These are phyloP conservation scores for Gastracanthus pulcherrimus DNA, from an alignment of 2,888 invertebrate genomes.

Conservation along the genomic window DNA sequence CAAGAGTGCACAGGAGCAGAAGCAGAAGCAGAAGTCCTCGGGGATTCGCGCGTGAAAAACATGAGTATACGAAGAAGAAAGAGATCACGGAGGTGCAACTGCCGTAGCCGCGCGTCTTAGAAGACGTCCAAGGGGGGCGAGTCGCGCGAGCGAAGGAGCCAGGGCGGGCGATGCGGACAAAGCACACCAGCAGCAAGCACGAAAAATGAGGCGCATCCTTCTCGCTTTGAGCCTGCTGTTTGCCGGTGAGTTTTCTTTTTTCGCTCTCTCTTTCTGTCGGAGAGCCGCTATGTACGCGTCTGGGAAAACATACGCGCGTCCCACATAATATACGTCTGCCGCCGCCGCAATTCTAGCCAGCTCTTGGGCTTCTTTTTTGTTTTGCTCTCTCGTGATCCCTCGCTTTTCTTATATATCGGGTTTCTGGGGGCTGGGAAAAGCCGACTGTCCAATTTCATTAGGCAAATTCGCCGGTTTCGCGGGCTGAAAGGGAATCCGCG, in stretches of 20 bases:
- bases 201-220: constrained; percentile 74
- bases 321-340: too few relatives aligned
- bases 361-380: neutral
- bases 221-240: constrained; percentile 73
- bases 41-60: too few relatives aligned
- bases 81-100: too few relatives aligned
- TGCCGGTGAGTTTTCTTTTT: constrained; percentile 72
- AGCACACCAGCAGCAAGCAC: constrained; percentile 52
- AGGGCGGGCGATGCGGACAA: constrained; percentile 12
- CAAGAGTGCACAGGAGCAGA: too few relatives aligned
- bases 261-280: too few relatives aligned
- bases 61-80: neutral
- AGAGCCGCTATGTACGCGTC: too few relatives aligned
- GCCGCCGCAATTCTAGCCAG: too few relatives aligned
- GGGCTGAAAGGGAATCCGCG: neutral
- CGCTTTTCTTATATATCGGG: neutral
- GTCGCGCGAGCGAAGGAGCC: neutral
- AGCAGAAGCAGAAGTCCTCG: too few relatives aligned
- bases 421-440: too few relatives aligned
- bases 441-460: constrained; percentile 33
- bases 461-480: neutral
- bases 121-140: neutral
- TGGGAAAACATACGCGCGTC: too few relatives aligned
- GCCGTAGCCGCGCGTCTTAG: neutral
- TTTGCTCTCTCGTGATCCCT: neutral